Evolutionary conservation across 2,797 vertebrate genomes (phyloP).

Genomic region (Pangasius mekongensis): DNA sequence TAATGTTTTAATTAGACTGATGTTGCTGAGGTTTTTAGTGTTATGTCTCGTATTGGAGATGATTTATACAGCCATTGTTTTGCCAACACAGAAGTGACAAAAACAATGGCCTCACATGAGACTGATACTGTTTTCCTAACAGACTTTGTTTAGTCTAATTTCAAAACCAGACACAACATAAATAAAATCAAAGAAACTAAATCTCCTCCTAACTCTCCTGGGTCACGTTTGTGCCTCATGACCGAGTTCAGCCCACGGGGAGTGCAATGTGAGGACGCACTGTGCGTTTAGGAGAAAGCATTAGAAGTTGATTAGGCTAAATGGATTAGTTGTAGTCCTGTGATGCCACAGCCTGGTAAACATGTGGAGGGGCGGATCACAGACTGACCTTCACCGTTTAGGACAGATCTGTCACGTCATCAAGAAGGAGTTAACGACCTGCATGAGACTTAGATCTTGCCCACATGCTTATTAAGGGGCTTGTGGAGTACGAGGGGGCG

Average conservation of each 20-base stretch:
- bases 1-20: neutral
- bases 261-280: neutral
- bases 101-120: conserved; percentile 37
- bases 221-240: neutral
- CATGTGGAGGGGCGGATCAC: conserved; percentile 36
- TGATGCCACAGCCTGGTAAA: conserved; percentile 62
- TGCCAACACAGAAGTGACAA: neutral
- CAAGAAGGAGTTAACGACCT: neutral
- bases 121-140: conserved; percentile 3
- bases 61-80: conserved; percentile 29
- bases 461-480: conserved; percentile 16
- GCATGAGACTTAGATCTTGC: neutral
- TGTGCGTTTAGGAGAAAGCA: conserved; percentile 54
- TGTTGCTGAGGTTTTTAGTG: neutral
- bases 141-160: conserved; percentile 7
- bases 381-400: conserved; percentile 31
- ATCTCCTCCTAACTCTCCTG: neutral
- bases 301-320: conserved; percentile 73
- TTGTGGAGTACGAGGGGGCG: conserved; percentile 17
- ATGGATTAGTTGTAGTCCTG: conserved; percentile 73
- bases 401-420: neutral
- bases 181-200: conserved; percentile 13
- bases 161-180: conserved; percentile 19
- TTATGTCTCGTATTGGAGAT: conserved; percentile 24
- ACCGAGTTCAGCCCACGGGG: neutral